Base-by-base conservation (phyloP, 2,888 invertebrate species). In the Lithophane socia region DNA sequence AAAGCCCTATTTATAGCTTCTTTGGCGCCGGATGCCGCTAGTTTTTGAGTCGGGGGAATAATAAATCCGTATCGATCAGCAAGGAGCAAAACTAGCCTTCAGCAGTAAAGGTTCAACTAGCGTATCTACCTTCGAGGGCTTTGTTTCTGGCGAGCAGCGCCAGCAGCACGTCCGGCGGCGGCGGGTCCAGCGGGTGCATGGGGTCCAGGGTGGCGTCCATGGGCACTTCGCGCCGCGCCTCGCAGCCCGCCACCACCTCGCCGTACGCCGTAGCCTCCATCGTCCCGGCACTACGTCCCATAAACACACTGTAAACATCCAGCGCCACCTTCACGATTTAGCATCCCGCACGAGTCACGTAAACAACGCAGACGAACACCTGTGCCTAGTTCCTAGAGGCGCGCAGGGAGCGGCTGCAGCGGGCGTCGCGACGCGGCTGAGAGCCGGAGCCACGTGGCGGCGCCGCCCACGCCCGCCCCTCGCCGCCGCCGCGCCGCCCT, bases 141-240 rank as follows among this genome's bases (percentile, higher is more conserved):
- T 99, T 98, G 95, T 99, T 99, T 92, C 98, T 97, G 60, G 98
- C 98, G 81, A 99, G 97, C 76, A 99, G 97, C 18, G 99, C 98
- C 68, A 99, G 97, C 74, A 99, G 97, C 86, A 99, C 98, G 92
- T 99, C 99, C 42, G 98, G 98, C 93, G 98, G 98, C 80, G 98
- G 98, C 90, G 96, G 96, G 78, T 96, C 96, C 72, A 96, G 90
- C 68, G 94, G 93, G 85, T 95, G 96, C 94, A 96, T 94, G 79
- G 91, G 89, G 80, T 95, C 96, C 76, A 95, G 90, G 75, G 93
- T 86, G 47, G 91, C 91, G 86, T 94, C 95, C 93, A 95, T 92
- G 78, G 83, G 90, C 75, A 81, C 91, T 75, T 92, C 93, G 73
- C 93, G 92, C 79, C 92, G 91, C 82, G 77, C 86, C 86, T 92